Evolutionary conservation across 2,888 invertebrate genomes (phyloP).

Genomic region (Cybosia mesomella): DNA sequence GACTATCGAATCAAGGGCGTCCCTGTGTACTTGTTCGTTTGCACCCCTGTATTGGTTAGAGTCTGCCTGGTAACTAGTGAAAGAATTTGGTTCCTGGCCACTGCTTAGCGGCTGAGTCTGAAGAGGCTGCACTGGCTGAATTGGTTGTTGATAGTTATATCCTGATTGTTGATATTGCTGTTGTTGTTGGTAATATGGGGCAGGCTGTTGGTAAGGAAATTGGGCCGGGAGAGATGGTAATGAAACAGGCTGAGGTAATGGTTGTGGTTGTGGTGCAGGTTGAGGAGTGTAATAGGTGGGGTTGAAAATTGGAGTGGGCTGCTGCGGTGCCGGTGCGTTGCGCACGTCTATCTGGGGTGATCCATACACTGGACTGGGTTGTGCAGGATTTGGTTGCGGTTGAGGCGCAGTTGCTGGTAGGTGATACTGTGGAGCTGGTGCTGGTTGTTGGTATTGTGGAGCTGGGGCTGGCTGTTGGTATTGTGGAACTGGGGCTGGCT

Average conservation of each 20-base stretch:
- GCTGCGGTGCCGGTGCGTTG: constrained; percentile 24
- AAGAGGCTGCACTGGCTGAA: constrained; percentile 44
- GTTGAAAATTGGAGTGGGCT: background rate
- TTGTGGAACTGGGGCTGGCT: background rate
- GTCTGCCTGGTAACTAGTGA: constrained; percentile 78
- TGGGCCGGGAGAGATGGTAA: constrained; percentile 17
- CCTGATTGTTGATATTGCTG: constrained; percentile 42
- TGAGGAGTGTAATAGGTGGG: constrained; percentile 36
- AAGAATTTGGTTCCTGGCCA: constrained; percentile 49
- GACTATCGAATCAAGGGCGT: constrained; percentile 73
- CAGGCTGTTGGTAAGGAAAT: constrained; percentile 29
- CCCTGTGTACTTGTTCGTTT: constrained; percentile 62
- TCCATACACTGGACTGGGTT: constrained; percentile 42
- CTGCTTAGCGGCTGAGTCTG: constrained; percentile 57
- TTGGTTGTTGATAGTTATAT: constrained; percentile 46
- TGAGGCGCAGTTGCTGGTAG: constrained; percentile 29
- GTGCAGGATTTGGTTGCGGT: constrained; percentile 31
- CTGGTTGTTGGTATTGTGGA: constrained; percentile 20
- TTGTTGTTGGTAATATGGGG: constrained; percentile 29
- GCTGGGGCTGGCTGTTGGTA: background rate
- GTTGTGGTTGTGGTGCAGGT: constrained; percentile 43
- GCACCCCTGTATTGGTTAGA: constrained; percentile 69
- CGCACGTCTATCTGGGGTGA: constrained; percentile 32
- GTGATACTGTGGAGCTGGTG: constrained; percentile 41
- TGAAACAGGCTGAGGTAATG: constrained; percentile 25